Conservation (phyloP, 92 coral and sea anemone species). For the Plumapathes pennacea region DNA sequence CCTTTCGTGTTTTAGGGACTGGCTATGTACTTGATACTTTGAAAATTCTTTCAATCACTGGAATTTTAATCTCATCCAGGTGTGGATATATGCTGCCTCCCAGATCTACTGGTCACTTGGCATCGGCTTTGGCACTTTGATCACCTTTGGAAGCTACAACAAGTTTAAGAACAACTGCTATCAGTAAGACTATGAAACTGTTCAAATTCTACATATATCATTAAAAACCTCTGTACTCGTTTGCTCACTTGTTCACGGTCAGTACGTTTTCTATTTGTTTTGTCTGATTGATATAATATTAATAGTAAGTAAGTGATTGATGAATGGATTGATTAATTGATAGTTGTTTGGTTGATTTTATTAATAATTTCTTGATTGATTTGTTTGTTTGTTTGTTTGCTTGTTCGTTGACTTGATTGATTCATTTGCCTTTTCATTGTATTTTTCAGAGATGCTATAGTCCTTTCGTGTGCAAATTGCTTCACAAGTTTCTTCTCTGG, state of each 20-base stretch:
- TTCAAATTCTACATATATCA: too few species aligned
- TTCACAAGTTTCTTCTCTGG: slow-evolving; percentile 79
- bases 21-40: neutral
- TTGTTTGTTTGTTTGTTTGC: too few species aligned
- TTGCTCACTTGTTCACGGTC: too few species aligned
- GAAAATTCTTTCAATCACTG: neutral
- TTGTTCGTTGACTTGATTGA: neutral
- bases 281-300: too few species aligned
- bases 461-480: slow-evolving; percentile 64
- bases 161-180: slow-evolving; percentile 72
- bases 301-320: too few species aligned
- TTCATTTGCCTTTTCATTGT: neutral
- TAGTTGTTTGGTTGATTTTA: too few species aligned
- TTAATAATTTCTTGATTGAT: too few species aligned
- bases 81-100: slow-evolving; percentile 78
- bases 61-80: slow-evolving; percentile 22
- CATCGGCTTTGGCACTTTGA: slow-evolving; percentile 73
- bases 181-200: slow-evolving; percentile 14
- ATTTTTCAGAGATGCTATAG: slow-evolving; percentile 59
- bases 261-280: too few species aligned
- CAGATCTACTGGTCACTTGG: slow-evolving; percentile 85
- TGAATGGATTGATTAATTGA: too few species aligned
- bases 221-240: too few species aligned
- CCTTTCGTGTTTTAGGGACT: too few species aligned
- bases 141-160: slow-evolving; percentile 78